Evolutionary conservation across 2,113 vertebrate species (phyloP).

Genomic region (Benitochromis conjunctus): DNA sequence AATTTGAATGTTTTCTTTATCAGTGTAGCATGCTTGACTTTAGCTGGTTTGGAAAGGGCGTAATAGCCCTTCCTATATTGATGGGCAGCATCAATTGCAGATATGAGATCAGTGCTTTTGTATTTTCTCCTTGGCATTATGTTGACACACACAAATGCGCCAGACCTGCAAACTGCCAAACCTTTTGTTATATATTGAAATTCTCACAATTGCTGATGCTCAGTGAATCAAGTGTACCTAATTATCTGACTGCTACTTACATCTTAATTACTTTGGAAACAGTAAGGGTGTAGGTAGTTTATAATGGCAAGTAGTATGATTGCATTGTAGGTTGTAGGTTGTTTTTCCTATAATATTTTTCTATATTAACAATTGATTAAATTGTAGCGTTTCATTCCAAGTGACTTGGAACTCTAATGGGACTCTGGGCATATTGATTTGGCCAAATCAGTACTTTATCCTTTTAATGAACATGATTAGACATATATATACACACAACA

Average conservation of each 20-base stretch:
- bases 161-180: neutral
- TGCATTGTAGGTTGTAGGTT: neutral
- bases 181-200: neutral
- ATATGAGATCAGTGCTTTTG: neutral
- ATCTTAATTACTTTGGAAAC: neutral
- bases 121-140: neutral
- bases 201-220: neutral
- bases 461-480: neutral
- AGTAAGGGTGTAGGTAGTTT: neutral
- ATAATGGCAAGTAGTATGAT: rapidly evolving
- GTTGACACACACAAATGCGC: neutral
- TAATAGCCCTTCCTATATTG: neutral
- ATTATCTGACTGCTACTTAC: neutral
- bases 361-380: neutral
- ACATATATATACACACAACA: neutral
- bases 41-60: neutral
- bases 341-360: neutral
- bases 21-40: neutral
- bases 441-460: neutral
- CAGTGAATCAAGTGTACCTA: neutral
- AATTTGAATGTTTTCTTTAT: neutral
- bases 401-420: neutral
- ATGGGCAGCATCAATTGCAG: neutral
- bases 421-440: neutral
- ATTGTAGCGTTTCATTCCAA: neutral